Conservation (phyloP, 2,113 vertebrate species). For the Elephas maximus region DNA sequence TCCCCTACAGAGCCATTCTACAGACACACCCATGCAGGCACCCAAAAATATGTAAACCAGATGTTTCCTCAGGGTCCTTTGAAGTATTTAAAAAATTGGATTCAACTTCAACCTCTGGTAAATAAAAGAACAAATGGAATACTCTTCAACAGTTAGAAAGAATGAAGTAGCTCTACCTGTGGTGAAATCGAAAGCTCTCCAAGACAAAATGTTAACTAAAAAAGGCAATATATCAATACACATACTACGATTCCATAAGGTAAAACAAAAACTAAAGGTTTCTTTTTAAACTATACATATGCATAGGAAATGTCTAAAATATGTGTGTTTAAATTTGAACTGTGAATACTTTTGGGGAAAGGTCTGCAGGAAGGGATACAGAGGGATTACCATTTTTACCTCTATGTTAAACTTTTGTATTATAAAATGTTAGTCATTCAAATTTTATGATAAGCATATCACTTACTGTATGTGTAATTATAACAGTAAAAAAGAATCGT, state of each 20-base stretch:
- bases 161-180: not conserved
- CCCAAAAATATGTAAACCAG: not conserved
- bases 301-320: not conserved
- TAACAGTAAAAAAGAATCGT: not conserved
- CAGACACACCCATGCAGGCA: not conserved
- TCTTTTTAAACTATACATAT: not conserved
- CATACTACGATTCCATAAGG: not conserved
- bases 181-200: not conserved
- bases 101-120: not conserved
- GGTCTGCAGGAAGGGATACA: not conserved
- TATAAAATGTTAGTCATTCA: not conserved
- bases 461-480: not conserved
- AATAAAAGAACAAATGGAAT: not conserved
- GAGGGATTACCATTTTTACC: not conserved
- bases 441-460: not conserved
- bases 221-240: not conserved
- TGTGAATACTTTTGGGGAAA: not conserved
- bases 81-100: not conserved
- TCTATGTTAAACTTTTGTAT: not conserved
- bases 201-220: not conserved
- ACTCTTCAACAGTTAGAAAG: not conserved
- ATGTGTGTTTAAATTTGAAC: not conserved
- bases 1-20: not conserved
- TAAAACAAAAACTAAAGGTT: not conserved
- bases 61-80: not conserved